Evolutionary conservation across 2,888 invertebrate genomes (phyloP), one percentile per base, ranked within the genome.

Genomic region (Venusia cambrica): DNA sequence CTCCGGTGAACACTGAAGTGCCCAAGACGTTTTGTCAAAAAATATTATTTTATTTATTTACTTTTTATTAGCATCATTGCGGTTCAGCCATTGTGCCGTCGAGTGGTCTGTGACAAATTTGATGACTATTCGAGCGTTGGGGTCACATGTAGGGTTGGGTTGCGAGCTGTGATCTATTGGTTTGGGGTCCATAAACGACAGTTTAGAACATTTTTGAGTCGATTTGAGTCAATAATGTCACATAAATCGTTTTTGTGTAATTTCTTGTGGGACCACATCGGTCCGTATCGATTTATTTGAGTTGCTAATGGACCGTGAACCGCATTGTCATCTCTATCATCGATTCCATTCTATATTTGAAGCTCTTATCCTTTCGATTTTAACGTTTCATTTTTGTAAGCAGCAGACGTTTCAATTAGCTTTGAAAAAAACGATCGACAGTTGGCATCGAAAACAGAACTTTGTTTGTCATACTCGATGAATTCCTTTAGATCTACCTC

Each of bases 1-100:
- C 83, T 78, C 60, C 67, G 57, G 52, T 50, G 72, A 72, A 55
- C 75, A 62, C 68, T 63, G 71, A 75, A 87, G 85, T 79, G 84
- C 78, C 78, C 76, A 87, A 87, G 87, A 87, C 87, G 85, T 87
- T 87, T 87, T 87, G 87, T 87, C 80, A 84, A 84, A 84, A 84
- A 48, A 80, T 84, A 84, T 84, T 84, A 85, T 85, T 84, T 83
- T 80, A 84, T 87, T 85, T 80, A 79, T 79, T 62, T 70, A 60
- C 77, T 80, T 79, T 84, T 85, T 83, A 83, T 84, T 80, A 71
- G 68, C 65, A 66, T 64, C 67, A 77, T 74, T 79, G 77, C 70
- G 70, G 67, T 62, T 54, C 73, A 70, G 65, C 66, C 63, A 74
- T 85, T 85, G 84, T 85, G 37, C 68, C n/a, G 57, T 79, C 68